Evolutionary conservation across 1,140 invertebrate genomes (phyloP).

Genomic region (Lethrus apterus): DNA sequence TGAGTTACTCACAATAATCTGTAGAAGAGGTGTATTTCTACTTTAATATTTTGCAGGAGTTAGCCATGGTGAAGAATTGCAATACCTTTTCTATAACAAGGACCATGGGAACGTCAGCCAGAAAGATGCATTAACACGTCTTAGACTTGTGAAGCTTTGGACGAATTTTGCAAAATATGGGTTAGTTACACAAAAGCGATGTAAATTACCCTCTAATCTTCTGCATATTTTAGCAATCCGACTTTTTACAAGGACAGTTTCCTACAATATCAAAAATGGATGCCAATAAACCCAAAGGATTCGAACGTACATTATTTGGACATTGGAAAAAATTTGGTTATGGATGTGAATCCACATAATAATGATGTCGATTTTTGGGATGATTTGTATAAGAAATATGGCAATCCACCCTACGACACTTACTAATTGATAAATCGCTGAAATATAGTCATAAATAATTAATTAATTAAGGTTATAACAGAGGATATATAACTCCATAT

Average conservation of each 20-base stretch:
- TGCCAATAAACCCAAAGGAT: background rate
- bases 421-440: too few relatives aligned
- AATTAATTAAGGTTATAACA: too few relatives aligned
- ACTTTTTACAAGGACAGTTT: slow-evolving; percentile 3
- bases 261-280: slow-evolving; percentile 15
- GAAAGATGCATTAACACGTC: background rate
- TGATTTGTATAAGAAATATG: slow-evolving; percentile 11
- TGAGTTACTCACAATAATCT: too few relatives aligned
- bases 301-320: slow-evolving; percentile 3
- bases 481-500: too few relatives aligned
- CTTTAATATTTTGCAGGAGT: too few relatives aligned
- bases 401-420: slow-evolving; percentile 14
- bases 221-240: slow-evolving; percentile 11
- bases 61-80: slow-evolving; percentile 27
- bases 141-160: slow-evolving; percentile 23
- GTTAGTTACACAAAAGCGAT: slow-evolving; percentile 2
- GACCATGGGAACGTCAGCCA: background rate
- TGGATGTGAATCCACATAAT: background rate
- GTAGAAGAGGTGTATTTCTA: too few relatives aligned
- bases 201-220: too few relatives aligned
- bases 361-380: slow-evolving; percentile 10
- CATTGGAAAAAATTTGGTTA: slow-evolving; percentile 8
- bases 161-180: slow-evolving; percentile 20
- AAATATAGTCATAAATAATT: too few relatives aligned
- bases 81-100: slow-evolving; percentile 19